Evolutionary conservation across 2,113 vertebrate species (phyloP).

Genomic region (Rattus norvegicus): DNA sequence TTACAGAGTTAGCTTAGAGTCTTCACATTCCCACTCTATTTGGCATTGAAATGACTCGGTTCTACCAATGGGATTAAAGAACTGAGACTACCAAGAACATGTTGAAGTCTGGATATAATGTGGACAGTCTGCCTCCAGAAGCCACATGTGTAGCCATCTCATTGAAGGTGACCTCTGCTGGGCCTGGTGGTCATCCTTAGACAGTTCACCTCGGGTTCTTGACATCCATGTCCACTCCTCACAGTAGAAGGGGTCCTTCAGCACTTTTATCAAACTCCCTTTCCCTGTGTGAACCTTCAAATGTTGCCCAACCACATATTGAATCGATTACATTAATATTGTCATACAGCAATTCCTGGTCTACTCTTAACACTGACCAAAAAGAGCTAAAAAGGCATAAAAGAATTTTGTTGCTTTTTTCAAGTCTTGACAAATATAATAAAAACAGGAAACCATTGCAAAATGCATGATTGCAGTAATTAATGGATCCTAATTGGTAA

Average conservation of each 20-base stretch:
- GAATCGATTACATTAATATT: neutral
- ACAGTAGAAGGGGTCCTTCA: neutral
- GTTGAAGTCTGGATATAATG: neutral
- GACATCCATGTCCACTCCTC: neutral
- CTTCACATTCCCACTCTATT: neutral
- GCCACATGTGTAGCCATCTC: neutral
- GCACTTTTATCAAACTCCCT: neutral
- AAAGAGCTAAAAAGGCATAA: neutral
- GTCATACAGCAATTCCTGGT: neutral
- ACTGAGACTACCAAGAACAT: neutral
- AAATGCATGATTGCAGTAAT: neutral
- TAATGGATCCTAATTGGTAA: neutral
- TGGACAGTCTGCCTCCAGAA: neutral
- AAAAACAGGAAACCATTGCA: slow-evolving; percentile 20
- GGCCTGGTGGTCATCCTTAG: neutral
- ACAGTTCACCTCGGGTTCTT: neutral
- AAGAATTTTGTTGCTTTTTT: neutral
- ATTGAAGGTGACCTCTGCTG: neutral
- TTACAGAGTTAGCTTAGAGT: neutral
- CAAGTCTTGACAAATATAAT: neutral
- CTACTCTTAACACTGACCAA: neutral
- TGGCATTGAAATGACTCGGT: neutral
- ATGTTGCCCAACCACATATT: neutral
- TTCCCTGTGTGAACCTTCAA: neutral
- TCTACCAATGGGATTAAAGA: neutral